Base-by-base conservation (phyloP, 2,113 vertebrate genomes). In the Protobothrops mucrosquamatus region DNA sequence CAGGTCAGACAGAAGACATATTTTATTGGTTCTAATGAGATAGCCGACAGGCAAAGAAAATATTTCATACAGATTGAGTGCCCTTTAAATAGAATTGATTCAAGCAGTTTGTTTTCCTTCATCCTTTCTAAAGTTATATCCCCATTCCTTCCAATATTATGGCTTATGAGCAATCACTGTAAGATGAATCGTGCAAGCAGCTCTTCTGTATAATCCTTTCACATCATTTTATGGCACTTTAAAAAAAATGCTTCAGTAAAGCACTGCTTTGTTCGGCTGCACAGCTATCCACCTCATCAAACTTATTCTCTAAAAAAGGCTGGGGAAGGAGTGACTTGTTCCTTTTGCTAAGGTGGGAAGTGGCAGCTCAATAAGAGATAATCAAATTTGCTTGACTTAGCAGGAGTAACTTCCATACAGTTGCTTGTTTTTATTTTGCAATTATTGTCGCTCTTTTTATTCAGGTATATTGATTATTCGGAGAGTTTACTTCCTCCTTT, bases 11-110 rank as follows among this genome's bases (percentile, higher is more conserved):
- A 95, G 90, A 93, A 96, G 95, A 95, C 91, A 69, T 88, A 88
- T 93, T 97, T 95, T 93, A 93, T 94, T 95, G 95, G 92, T 91
- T 95, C 89, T 96, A 94, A 95, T 94, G 91, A 96, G 88, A 52
- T 81, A 94, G 93, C 59, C 94, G 92, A 95, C 91, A 94, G 90
- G 94, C 93, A 94, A 96, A 96, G 81, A 95, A 94, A 95, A 92
- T 93, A 94, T 24, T 61, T 94, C 91, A 88, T 92, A 91, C 81
- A 94, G 94, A 94, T 93, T 94, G 93, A 92, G 59, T 81, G 48
- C 89, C 55, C 91, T 91, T 92, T 94, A 95, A 96, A 92, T 95
- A 93, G 87, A 89, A 95, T 95, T 95, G 94, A 95, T 96, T 91
- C 88, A 94, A 93, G 87, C 61, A 48, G 51, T 92, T 95, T 94